Conservation (phyloP, 2,888 invertebrate species). For the Conistra vaccinii region DNA sequence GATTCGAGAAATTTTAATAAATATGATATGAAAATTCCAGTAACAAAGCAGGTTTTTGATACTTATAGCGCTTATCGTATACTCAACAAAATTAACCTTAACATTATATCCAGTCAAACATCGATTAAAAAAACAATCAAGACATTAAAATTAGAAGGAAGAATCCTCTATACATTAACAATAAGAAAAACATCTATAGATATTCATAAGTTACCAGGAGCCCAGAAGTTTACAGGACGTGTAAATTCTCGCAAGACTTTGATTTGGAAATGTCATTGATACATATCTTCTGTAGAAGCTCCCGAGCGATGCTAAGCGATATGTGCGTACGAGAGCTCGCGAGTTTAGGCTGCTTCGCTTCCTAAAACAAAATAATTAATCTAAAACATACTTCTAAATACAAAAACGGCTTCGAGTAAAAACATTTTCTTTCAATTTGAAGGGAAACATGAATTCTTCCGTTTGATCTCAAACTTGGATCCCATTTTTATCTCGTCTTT, state of each 20-base stretch:
- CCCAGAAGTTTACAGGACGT: conserved; percentile 92
- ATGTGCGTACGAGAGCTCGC: conserved; percentile 95
- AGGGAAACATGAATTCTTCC: conserved; percentile 18
- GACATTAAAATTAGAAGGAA: conserved; percentile 38
- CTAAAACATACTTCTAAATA: conserved; percentile 47
- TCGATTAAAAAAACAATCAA: conserved; percentile 31
- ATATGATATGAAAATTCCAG: conserved; percentile 2
- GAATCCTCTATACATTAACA: conserved; percentile 48
- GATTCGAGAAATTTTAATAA: conserved; percentile 21
- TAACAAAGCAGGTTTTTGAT: conserved; percentile 1
- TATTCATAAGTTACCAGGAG: conserved; percentile 66
- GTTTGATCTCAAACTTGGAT: conserved; percentile 42
- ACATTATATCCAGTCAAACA: conserved; percentile 49
- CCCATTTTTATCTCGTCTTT: conserved; percentile 44
- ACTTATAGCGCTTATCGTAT: conserved; percentile 30
- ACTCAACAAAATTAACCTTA: conserved; percentile 45
- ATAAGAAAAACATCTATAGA: conserved; percentile 42
- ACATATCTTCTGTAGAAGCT: conserved; percentile 96
- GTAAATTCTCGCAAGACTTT: conserved; percentile 96
- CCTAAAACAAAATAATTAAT: conserved; percentile 75
- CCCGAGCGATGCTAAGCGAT: conserved; percentile 95
- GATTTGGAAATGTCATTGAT: conserved; percentile 96
- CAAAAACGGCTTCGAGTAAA: conserved; percentile 10
- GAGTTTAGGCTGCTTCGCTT: conserved; percentile 91
- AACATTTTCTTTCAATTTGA: conserved; percentile 14